These are phyloP conservation scores for Lydus trimaculatus DNA, from an alignment of 2,888 invertebrate species.

Conservation along the genomic window DNA sequence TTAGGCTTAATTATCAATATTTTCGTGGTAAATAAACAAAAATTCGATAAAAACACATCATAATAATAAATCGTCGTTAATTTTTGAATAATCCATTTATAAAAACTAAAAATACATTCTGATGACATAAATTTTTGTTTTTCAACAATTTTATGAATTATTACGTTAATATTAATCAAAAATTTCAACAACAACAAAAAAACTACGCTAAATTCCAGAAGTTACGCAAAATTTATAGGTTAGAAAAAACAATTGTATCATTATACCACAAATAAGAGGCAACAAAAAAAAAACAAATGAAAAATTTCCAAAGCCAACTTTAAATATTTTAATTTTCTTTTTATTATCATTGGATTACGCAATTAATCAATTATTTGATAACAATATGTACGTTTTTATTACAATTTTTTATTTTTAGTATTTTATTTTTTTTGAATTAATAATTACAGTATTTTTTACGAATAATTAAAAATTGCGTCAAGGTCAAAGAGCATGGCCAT, in stretches of 20 bases:
- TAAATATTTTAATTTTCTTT: background rate
- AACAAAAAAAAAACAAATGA: background rate
- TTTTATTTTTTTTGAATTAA: no score
- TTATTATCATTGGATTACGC: background rate
- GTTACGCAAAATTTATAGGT: background rate
- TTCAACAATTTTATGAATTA: background rate
- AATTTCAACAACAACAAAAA: background rate
- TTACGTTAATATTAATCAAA: background rate
- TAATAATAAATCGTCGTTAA: no score
- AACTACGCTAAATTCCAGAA: background rate
- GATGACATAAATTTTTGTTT: background rate
- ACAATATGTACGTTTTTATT: background rate
- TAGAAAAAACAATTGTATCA: background rate
- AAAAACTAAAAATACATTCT: background rate
- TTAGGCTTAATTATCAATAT: no score
- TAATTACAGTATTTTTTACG: background rate
- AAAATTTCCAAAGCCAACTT: background rate
- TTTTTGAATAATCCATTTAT: background rate
- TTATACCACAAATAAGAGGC: background rate
- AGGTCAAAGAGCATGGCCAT: constrained; percentile 2
- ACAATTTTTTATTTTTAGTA: no score
- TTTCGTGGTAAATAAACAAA: background rate
- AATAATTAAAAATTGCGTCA: background rate
- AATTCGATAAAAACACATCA: background rate
- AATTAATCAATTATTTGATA: background rate